Evolutionary conservation across 2,797 vertebrate genomes (phyloP), one percentile per base, ranked within the genome.

Genomic region (Tinamus major): DNA sequence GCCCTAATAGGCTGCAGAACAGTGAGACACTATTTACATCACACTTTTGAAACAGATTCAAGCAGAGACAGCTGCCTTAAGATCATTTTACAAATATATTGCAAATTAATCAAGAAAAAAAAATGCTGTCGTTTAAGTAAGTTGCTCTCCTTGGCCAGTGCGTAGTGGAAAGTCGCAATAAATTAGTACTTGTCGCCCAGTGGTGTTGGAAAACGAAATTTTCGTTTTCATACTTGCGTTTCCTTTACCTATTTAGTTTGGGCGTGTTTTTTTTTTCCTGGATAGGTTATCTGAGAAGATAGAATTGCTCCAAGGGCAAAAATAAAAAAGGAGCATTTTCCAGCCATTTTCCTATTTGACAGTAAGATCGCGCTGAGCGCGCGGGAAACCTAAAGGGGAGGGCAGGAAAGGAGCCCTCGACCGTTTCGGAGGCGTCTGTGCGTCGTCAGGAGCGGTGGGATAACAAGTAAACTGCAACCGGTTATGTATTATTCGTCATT

Each of bases 1-100:
- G 56, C 79, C 89, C 89, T 92, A 95, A 91, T 94, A 96, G 90
- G 92, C 93, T 86, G 85, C 77, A 76, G 92, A 96, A 91, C 64
- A 79, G 94, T 89, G 94, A 96, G 94, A 95, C 92, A 41, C 85
- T 95, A 91, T 95, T 96, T 96, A 92, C 93, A 96, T 96, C 89
- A 89, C 95, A 95, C 92, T 92, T 94, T 92, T 95, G 94, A 95
- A 93, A 88, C 89, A 86, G 80, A 95, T 94, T 93, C 87, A 92
- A 95, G 92, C 89, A 85, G 79, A 92, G 64, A 75, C 93, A 93
- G 95, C 91, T 95, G 95, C 95, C 65, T 53, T 91, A 94, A 75
- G 68, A 93, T 95, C 94, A 95, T 95, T 95, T 96, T 91, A 91
- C 92, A 61, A 89, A 91, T 89, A 82, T 82, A 91, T 93, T 91